Conservation (phyloP, 2,113 vertebrate species). For the Podarcis raffonei region DNA sequence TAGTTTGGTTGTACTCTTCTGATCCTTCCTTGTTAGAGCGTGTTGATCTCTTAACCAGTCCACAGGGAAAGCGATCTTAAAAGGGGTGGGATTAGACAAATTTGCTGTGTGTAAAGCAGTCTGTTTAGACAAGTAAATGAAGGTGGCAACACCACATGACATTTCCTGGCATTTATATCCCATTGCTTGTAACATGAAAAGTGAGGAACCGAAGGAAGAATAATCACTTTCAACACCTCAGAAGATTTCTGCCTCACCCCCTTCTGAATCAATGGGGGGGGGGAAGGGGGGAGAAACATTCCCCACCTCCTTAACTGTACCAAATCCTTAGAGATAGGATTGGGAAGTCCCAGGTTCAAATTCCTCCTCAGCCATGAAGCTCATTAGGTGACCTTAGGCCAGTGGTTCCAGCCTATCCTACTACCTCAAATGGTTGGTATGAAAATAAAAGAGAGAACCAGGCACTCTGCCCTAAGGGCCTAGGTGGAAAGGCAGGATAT, state of each 20-base stretch:
- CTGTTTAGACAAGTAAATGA: fast-evolving
- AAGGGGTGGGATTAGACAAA: background rate
- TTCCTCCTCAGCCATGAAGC: background rate
- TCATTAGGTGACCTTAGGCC: background rate
- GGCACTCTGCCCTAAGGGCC: too few species aligned
- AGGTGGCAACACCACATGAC: too few species aligned
- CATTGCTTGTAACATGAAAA: background rate
- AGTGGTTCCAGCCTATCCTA: background rate
- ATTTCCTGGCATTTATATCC: background rate
- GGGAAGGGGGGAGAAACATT: too few species aligned
- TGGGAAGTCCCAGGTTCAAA: background rate
- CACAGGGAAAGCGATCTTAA: slow-evolving; percentile 68
- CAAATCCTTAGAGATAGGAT: background rate
- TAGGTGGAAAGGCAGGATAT: too few species aligned
- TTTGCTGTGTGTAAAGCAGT: fast-evolving
- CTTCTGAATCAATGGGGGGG: background rate
- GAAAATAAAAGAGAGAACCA: too few species aligned
- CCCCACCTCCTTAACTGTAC: background rate
- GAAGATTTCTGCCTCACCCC: background rate
- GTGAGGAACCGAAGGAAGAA: background rate
- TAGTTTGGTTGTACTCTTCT: fast-evolving
- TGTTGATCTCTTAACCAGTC: slow-evolving; percentile 49
- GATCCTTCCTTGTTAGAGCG: slow-evolving; percentile 36
- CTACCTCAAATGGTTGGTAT: too few species aligned
- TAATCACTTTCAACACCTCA: background rate